Base-by-base conservation (phyloP, 2,113 vertebrate genomes). In the Sialia sialis region DNA sequence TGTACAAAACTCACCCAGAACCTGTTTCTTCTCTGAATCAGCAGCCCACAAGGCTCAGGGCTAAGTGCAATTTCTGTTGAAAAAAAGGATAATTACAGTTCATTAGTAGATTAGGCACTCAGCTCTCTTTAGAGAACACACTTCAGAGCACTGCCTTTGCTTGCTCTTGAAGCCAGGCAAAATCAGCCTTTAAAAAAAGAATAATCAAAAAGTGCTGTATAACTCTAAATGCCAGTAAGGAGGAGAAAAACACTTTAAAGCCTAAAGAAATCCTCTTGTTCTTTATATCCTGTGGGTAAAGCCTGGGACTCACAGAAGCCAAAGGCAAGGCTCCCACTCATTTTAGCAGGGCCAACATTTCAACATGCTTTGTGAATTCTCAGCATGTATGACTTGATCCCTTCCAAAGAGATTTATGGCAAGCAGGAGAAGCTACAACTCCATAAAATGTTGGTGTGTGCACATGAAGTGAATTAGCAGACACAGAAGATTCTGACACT, bases 361-460 rank as follows among this genome's bases (percentile, higher is more conserved):
- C 87, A 70, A n/a, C 27, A 22, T 56, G 79, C 29, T 90, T 88
- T 90, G 82, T 85, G 63, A 89, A 87, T 80, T 94, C 92, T 59
- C 78, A 56, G 64, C 2, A 5, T 81, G 56, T 48, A 78, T 32
- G 82, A 67, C 67, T 67, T 72, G 55, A 94, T 80, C 79, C 78
- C n/a, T 91, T 75, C 79, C 70, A 16, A 87, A 72, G 52, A 93
- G 87, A 90, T 86, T 95, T 81, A 88, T n/a, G 59, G 78, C 72
- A 75, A 84, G 69, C 75, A 90, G 75, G 58, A 86, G 78, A 94
- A 96, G 86, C 81, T 79, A 59, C 82, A 90, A 38, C 48, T 63
- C 78, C 62, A 30, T 85, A 86, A 87, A 94, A 70, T 12, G 38
- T 29, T 77, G 87, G 32, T 44, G 87, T 85, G 52, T 80, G 62